Base-by-base conservation (phyloP, 2,113 vertebrate species). In the Paramisgurnus dabryanus region DNA sequence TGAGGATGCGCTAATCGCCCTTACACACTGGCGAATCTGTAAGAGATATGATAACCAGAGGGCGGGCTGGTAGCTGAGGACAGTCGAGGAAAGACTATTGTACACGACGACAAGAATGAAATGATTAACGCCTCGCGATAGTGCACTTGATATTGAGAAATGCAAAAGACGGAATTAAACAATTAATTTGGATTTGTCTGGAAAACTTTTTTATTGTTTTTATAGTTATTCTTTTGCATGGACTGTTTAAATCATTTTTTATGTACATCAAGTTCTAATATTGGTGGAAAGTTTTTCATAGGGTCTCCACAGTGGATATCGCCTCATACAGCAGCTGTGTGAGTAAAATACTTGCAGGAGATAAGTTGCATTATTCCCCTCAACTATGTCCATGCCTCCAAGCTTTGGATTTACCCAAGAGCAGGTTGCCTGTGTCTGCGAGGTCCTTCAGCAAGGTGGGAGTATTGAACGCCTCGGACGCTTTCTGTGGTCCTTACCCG, bases 391-490 rank as follows among this genome's bases (percentile, higher is more conserved):
- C 87, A 94, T 96, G 95, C 94, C 96, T 85, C 95, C 96, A 84
- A 96, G 94, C 75, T 96, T 96, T 90, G 95, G 95, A 86, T 96
- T 96, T 87, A 96, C 95, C 88, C 95, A 96, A 90, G 95, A 96
- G 89, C 95, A 96, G 93, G 95, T 96, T 78, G 95, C 95, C 82
- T 96, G 95, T 81, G 95, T 96, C 68, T 96, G 95, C 85, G 95
- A 96, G 80, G 95, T 96, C 64, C 94, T 96, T 84, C 95, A 96
- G 85, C 95, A 96, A 91, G 95, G 95, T 77, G 95, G 95, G 78
- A 96, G 96, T 91, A 95, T 96, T 82, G 95, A 96, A 90, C 93
- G 95, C 43, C 92, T 96, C 79, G 95, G 95, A 12, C 95, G 95
- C 85, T 96, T 96, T 87, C 91, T 96, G 71, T 96, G 95, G 95